Base-by-base conservation (phyloP, 2,797 vertebrate genomes). In the Brachyrhaphis roseni region DNA sequence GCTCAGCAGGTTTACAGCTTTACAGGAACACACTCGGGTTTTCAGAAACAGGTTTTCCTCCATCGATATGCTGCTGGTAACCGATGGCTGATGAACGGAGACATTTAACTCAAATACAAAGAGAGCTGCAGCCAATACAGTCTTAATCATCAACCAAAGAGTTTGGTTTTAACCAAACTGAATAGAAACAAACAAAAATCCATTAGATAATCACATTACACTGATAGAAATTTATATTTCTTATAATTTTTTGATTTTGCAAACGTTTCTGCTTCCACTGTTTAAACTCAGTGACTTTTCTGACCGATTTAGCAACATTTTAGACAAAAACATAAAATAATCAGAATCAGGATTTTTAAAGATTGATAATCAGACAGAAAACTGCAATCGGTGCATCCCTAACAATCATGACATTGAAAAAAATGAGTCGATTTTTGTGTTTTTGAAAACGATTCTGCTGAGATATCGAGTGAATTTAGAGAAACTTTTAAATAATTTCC, bases 21-120 rank as follows among this genome's bases (percentile, higher is more conserved):
- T 88, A 87, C 77, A 8, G 85, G 82, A 91, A 90, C 26, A 76
- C 55, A 28, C n/a, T 16, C 20, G 10, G 53, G 3, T 55, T 55
- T 55, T 55, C 23, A 57, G 53, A n/a, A n/a, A 57, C n/a, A 26
- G 53, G 7, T 55, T 55, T 55, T 55, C n/a, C 76, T 75, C 45
- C 41, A 16, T 74, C 7, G 49, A 10, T 23, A 71, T 39, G 41
- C 13, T 70, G 41, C 64, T 72, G 15, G 51, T 75, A 75, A 78
- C 55, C 34, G 72, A 49, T 34, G 13, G 74, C 46, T 26, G 43
- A 53, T 5, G 55, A 28, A 13, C 20, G 1, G 8, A 28, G 64
- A 26, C 10, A 55, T 47, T n/a, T 45, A 43, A 31, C 59, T 36
- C 45, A 49, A 45, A 73, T 16, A 20, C 2, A 78, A 18, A 20